A percentile compares a stretch with the other conserved stretches of the same genome.
Conservation (phyloP, 2,888 invertebrate species). For the Rotaria macrura region DNA sequence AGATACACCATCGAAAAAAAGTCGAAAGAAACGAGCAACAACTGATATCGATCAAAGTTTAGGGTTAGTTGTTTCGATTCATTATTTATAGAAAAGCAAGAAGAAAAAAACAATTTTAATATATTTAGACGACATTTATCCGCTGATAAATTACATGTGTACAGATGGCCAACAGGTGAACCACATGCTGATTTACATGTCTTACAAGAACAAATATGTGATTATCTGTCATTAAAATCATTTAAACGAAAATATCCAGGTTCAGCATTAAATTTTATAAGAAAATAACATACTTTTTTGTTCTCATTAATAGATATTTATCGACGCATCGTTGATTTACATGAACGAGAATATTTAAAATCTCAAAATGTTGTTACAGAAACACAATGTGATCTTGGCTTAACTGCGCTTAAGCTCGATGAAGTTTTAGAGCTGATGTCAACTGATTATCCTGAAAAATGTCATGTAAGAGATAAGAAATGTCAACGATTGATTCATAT, state of each 20-base stretch:
- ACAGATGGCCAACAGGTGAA: slow-evolving; percentile 71
- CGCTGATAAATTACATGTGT: slow-evolving; percentile 79
- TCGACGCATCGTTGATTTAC: slow-evolving; percentile 72
- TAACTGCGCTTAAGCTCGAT: slow-evolving; percentile 78
- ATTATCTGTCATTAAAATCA: slow-evolving; percentile 83
- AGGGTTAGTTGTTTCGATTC: background rate
- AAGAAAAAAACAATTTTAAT: no score
- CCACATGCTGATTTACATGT: slow-evolving; percentile 68
- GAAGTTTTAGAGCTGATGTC: slow-evolving; percentile 91
- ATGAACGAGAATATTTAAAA: slow-evolving; percentile 76
- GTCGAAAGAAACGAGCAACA: background rate
- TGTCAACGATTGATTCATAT: background rate
- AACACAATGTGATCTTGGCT: slow-evolving; percentile 80
- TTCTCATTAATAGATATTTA: slow-evolving; percentile 61
- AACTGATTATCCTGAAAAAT: slow-evolving; percentile 84
- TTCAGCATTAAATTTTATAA: slow-evolving; percentile 34
- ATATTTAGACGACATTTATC: slow-evolving; percentile 42
- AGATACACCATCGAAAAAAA: background rate
- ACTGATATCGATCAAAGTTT: background rate
- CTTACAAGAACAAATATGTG: slow-evolving; percentile 88
- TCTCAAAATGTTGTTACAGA: slow-evolving; percentile 68
- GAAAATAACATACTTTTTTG: background rate
- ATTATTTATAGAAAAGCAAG: no score
- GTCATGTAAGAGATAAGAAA: slow-evolving; percentile 61
- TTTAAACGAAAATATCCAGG: slow-evolving; percentile 72